Percentiles rank a stretch among this genome's conserved stretches.
These are phyloP conservation scores for Okapia johnstoni DNA, from an alignment of 2,113 vertebrate species.

Conservation along the genomic window DNA sequence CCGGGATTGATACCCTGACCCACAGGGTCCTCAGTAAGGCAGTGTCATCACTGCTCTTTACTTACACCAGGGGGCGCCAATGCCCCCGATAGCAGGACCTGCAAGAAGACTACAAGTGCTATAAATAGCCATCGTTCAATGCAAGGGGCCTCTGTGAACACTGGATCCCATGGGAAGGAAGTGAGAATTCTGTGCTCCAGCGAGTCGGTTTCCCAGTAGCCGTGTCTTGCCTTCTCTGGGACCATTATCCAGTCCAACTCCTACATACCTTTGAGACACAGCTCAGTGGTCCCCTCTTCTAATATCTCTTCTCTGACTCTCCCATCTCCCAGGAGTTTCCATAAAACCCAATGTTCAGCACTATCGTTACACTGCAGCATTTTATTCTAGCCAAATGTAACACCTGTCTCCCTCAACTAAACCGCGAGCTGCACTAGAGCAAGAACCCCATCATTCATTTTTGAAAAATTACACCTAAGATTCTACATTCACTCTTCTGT, in stretches of 20 bases:
- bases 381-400: neutral
- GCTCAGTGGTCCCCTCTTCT: neutral
- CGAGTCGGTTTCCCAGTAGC: accelerated
- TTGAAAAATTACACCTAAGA: neutral
- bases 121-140: neutral
- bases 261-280: neutral
- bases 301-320: neutral
- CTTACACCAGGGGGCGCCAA: slow-evolving; percentile 38
- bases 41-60: neutral
- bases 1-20: neutral
- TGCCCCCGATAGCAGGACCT: accelerated
- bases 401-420: neutral
- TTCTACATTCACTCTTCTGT: neutral
- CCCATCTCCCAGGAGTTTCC: neutral
- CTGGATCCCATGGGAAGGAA: neutral
- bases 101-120: neutral
- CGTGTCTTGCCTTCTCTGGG: neutral
- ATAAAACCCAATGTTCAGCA: neutral
- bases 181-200: neutral
- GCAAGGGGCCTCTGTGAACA: neutral
- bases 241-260: neutral
- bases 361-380: accelerated
- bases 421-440: neutral
- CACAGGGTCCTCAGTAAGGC: accelerated
- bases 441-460: neutral